Evolutionary conservation across 2,113 vertebrate species (phyloP), one percentile per base, ranked within the genome.

Genomic region (Atherinomorus stipes): DNA sequence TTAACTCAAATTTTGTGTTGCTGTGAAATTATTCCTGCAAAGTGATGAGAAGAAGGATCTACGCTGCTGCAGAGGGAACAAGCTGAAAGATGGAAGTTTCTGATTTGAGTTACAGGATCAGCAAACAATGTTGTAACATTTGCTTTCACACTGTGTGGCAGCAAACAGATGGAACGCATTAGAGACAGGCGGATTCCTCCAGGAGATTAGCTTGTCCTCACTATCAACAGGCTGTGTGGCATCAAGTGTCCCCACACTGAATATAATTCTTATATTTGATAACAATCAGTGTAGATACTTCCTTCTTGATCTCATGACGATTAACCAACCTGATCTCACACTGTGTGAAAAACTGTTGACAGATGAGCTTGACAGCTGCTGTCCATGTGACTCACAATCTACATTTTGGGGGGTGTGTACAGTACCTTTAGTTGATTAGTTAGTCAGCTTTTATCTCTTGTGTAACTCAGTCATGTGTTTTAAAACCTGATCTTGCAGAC

Each of bases 281-380:
- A 40, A 0, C 19, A 57, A 82, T 86, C 84, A 40, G 54, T 47
- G 11, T 26, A 57, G 69, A 60, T 72, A 80, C 66, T 63, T 45
- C 6, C 2, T 25, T 18, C 19, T 47, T 21, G 44, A 72, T 34
- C 34, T 38, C n/a, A 31, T n/a, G 18, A 28, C 51, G 70, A 65
- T 38, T 53, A 9, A 49, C 40, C 23, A 19, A 10, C 62, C 62
- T 44, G 42, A 44, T 47, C 44, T 22, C 23, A 15, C 28, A 16
- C 13, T 16, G 22, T 49, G 16, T 37, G 44, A 47, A 45, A n/a
- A 13, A 37, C 45, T 52, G 42, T 13, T 40, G 51, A 57, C 60
- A 63, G 59, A 44, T 58, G 26, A 25, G 1, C 3, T 16, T 54
- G 25, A 31, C 57, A 50, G 47, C 23, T 8, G 13, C 18, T n/a